Evolutionary conservation across 1,140 invertebrate species (phyloP).

Genomic region (Lordiphosa collinella): DNA sequence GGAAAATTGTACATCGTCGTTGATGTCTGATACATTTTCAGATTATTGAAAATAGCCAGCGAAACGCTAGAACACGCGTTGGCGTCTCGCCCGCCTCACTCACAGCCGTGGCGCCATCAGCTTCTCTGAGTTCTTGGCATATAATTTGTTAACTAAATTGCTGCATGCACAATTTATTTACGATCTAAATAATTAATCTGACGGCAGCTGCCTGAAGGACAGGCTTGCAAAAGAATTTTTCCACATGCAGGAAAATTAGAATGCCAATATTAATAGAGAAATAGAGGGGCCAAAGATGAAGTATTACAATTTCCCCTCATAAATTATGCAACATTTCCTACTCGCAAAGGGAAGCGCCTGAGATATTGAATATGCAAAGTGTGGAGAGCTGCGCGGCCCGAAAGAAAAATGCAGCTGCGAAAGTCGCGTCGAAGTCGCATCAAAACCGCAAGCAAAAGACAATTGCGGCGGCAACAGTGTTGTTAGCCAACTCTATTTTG

Average conservation of each 20-base stretch:
- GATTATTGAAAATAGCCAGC: neutral
- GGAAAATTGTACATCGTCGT: too few species aligned
- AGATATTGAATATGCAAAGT: too few species aligned
- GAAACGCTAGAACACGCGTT: neutral
- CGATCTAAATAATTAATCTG: slow-evolving; percentile 50
- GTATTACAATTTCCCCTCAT: slow-evolving; percentile 71
- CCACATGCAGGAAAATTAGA: neutral
- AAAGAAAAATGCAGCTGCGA: slow-evolving; percentile 35
- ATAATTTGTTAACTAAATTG: slow-evolving; percentile 59
- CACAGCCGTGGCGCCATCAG: slow-evolving; percentile 39
- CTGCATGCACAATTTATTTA: slow-evolving; percentile 47
- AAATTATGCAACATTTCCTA: slow-evolving; percentile 75
- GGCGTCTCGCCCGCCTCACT: slow-evolving; percentile 1
- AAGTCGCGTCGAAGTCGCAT: slow-evolving; percentile 60
- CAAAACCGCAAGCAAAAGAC: slow-evolving; percentile 56
- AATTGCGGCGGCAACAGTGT: slow-evolving; percentile 57
- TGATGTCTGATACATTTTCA: too few species aligned
- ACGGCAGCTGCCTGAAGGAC: slow-evolving; percentile 37
- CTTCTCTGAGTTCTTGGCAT: slow-evolving; percentile 40
- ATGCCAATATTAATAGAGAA: slow-evolving; percentile 3
- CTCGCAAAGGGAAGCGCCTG: slow-evolving; percentile 30
- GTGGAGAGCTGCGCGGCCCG: slow-evolving; percentile 2
- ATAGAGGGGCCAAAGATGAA: slow-evolving; percentile 17
- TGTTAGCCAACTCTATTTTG: slow-evolving; percentile 72
- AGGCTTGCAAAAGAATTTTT: slow-evolving; percentile 14